Base-by-base conservation (phyloP, 2,888 invertebrate species). In the Eilema depressum region DNA sequence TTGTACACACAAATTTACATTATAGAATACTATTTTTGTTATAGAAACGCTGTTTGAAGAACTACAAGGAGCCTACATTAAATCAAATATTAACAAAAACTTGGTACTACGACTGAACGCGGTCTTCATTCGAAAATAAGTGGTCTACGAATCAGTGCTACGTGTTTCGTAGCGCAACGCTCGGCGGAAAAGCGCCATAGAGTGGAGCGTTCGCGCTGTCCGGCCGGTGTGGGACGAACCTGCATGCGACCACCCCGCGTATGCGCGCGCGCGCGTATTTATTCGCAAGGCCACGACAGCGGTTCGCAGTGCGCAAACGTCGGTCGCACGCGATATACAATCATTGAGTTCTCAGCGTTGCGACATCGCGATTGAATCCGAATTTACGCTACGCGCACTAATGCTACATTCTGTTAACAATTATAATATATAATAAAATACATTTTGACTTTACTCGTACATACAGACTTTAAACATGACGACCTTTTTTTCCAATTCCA, bases 261-360 rank as follows among this genome's bases (percentile, higher is more conserved):
- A 87, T 88, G 30, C 74, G 74, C 71, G 30, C 74, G 74, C 71
- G 67, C 56, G 33, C 63, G 89, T 92, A 95, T 95, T 95, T 95
- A 95, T 95, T 93, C 88, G 95, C 95, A 95, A 95, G 95, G 95
- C 95, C 94, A 95, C 90, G 84, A 90, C 89, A 90, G 92, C 91
- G 90, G 86, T 92, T 84, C 91, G 91, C 95, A 95, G 94, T 95
- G 93, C 91, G 92, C 93, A 92, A 84, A 91, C 92, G 92, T 88
- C 94, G 88, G 86, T 93, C 91, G 91, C 90, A 92, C 92, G 93
- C 93, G 92, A 89, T 89, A 91, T 90, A 92, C 92, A 84, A 90
- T 88, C 86, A 87, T 80, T 86, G 82, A 88, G 89, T 86, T 86
- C 88, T 87, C 87, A 82, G 84, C 14, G 17, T 47, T 83, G 84